Evolutionary conservation across 1,140 invertebrate species (phyloP).

Genomic region (Drosophila gunungcola): DNA sequence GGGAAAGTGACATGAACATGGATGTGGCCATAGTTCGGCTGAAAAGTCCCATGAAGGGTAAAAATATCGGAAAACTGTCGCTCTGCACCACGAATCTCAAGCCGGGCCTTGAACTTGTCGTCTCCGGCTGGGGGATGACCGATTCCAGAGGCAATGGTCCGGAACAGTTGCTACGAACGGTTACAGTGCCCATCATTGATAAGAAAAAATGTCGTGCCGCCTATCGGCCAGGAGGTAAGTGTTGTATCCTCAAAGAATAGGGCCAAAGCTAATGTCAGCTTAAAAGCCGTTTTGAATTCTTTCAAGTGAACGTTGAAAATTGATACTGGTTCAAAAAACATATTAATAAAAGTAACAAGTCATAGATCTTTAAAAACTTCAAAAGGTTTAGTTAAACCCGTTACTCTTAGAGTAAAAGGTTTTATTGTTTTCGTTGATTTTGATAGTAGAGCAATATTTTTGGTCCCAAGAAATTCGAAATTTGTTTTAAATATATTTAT

Average conservation of each 20-base stretch:
- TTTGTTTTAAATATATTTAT: no score
- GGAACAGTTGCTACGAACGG: constrained; percentile 22
- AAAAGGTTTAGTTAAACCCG: no score
- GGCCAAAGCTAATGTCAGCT: neutral
- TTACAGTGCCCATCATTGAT: constrained; percentile 43
- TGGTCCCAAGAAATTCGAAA: no score
- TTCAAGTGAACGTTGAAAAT: no score
- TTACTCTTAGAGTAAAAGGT: no score
- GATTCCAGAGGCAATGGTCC: neutral
- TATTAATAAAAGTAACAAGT: no score
- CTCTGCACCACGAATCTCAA: constrained; percentile 28
- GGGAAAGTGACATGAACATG: constrained; percentile 41
- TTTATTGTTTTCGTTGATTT: no score
- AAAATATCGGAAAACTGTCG: neutral
- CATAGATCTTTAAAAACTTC: no score
- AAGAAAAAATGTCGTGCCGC: constrained; percentile 2
- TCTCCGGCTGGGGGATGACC: constrained; percentile 64
- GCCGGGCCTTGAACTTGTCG: constrained; percentile 10
- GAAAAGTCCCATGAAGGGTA: constrained; percentile 3
- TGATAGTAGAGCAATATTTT: no score
- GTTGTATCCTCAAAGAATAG: no score
- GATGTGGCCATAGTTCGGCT: constrained; percentile 53
- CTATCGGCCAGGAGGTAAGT: constrained; percentile 34
- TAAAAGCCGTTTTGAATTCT: no score
- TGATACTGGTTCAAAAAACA: no score